Base-by-base conservation (phyloP, 2,113 vertebrate genomes). In the Aphelocoma coerulescens region DNA sequence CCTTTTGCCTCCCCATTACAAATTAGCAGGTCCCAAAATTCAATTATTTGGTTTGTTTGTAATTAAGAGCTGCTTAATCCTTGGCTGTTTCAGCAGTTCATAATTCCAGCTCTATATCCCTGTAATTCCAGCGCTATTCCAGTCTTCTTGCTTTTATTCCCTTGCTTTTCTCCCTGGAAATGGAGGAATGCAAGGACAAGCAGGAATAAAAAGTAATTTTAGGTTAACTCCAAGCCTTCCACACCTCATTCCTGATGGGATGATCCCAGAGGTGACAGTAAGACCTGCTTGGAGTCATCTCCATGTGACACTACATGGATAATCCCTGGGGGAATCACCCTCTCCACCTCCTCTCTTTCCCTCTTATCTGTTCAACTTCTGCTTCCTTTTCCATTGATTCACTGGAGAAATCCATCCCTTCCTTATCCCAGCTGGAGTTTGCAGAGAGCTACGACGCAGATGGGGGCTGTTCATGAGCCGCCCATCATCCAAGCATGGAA, bases 31-130 rank as follows among this genome's bases (percentile, higher is more conserved):
- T 83, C 79, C 9, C 77, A 37, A 86, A 93, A 90, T 2, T 22
- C 28, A 13, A 23, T 72, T n/a, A 15, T 90, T 93, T 74, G 33
- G 58, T 80, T 94, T 54, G 80, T 83, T 93, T 88, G 35, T 55
- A 74, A 93, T 88, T 77, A 94, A 93, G 81, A 88, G 59, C 37
- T 76, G 77, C 72, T 39, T 77, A 90, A 83, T 35, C 72, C 67
- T 62, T 41, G 67, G 26, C 91, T 80, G 35, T 73, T 83, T 41
- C 22, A 13, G 66, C 74, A 23, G 74, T 26, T 59, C 73, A 2
- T 10, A 11, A 37, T 52, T 77, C 63, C 52, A 32, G 77, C 76
- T 49, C 22, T 5, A 13, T 1, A 6, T 72, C 35, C 30, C 7
- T n/a, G 62, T 10, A 5, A n/a, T 83, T 58, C 69, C 59, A 43